These are phyloP conservation scores for Acipenser oxyrinchus DNA, from an alignment of 2,797 vertebrate genomes.

Conservation along the genomic window DNA sequence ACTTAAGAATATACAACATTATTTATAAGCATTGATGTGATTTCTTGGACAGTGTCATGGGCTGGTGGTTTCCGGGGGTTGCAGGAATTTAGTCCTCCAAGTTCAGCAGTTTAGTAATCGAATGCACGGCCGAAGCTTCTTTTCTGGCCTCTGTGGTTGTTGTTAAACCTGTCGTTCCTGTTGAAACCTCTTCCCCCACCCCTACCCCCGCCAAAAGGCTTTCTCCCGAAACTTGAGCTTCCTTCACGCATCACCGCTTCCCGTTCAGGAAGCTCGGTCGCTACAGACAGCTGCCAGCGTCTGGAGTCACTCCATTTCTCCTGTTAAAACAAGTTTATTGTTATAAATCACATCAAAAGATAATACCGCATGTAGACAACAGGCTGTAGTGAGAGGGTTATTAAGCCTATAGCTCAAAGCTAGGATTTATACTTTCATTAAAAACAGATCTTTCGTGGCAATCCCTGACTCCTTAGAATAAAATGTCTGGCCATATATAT, in stretches of 20 bases:
- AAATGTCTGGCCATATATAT: too few relatives aligned
- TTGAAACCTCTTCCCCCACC: conserved; percentile 33
- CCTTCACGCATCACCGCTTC: conserved; percentile 60
- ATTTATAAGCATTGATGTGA: background rate
- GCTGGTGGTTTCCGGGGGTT: background rate
- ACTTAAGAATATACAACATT: conserved; percentile 29
- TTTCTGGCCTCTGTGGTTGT: conserved; percentile 56
- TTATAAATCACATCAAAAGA: background rate
- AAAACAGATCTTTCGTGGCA: too few relatives aligned
- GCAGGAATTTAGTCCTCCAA: conserved; percentile 22
- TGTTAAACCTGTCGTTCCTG: conserved; percentile 36
- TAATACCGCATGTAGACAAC: background rate
- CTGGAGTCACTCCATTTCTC: conserved; percentile 76
- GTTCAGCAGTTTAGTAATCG: conserved; percentile 45
- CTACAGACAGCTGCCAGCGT: conserved; percentile 78
- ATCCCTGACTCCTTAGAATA: too few relatives aligned
- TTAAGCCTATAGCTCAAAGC: background rate
- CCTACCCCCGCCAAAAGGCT: conserved; percentile 43
- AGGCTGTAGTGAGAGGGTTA: background rate
- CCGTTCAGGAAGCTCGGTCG: conserved; percentile 78
- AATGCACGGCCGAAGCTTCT: conserved; percentile 61
- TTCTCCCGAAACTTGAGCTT: conserved; percentile 41
- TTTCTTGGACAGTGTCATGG: conserved; percentile 13
- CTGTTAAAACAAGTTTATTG: conserved; percentile 44
- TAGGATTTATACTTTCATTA: background rate